Base-by-base conservation (phyloP, 2,888 invertebrate species). In the Leptinotarsa tumamoca region DNA sequence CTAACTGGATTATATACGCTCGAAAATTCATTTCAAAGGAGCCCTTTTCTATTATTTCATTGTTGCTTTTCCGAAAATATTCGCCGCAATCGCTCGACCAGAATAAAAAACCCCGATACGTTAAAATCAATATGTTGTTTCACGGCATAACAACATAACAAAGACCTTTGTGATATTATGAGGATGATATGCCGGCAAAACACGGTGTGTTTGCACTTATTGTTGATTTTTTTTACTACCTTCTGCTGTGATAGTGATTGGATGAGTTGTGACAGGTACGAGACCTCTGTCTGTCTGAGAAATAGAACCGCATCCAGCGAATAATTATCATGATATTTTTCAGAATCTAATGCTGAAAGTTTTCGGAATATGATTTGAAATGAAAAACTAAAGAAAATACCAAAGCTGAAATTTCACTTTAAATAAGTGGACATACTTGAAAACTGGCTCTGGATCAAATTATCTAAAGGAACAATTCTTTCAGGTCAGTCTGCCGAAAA, bases 1-100 rank as follows among this genome's bases (percentile, higher is more conserved):
- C 74, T 79, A 74, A 76, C 78, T 63, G 80, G 79, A 80, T 79
- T 79, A 80, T 69, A 71, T 78, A 68, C 80, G 73, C 72, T 76
- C 66, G 33, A 68, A 71, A 70, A 70, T 70, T 58, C 70, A 61
- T 61, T 58, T 70, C 70, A 70, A 72, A 72, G 73, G 75, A 67
- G 76, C 68, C 77, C 73, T 72, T 75, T 80, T 77, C 73, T 78
- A 77, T 78, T 77, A 80, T 77, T 77, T 74, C 73, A 78, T 78
- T 75, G 73, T 78, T 78, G 72, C 75, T 78, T 78, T 78, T 75
- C 67, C 74, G 69, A 72, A 78, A 78, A 76, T 78, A 78, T 78
- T 73, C 69, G 75, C 78, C 73, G 75, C 73, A 69, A 61, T 61
- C 72, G 68, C 72, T 69, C 13, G 58, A 43, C 49, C 68, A 54